phyloP scores from a whole-genome alignment of 2,888 invertebrate species.

The Ernsta delagoae region DNA sequence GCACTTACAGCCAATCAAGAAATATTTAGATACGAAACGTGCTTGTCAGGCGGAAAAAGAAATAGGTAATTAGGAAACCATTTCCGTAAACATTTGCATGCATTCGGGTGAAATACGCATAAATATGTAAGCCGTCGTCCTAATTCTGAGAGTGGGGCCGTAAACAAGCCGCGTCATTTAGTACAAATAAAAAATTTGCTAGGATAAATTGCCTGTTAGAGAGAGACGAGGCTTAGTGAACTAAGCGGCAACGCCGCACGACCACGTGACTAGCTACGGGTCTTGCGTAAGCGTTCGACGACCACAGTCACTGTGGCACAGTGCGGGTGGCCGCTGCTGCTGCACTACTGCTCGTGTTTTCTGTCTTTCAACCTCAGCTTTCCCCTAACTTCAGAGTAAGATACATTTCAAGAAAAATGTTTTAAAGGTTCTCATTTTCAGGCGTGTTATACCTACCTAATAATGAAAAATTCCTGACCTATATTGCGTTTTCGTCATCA shows the following conservation, averaged over 20 bases:
- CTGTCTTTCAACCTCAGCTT: neutral
- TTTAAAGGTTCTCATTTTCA: no score
- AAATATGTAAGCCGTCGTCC: slow-evolving; percentile 53
- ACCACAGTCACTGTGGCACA: slow-evolving; percentile 47
- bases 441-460: no score
- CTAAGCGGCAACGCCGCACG: slow-evolving; percentile 76
- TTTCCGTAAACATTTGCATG: slow-evolving; percentile 50
- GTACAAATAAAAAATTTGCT: slow-evolving; percentile 80
- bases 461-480: slow-evolving; percentile 10
- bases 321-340: slow-evolving; percentile 48
- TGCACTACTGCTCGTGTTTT: slow-evolving; percentile 52
- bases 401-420: no score
- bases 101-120: slow-evolving; percentile 46
- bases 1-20: neutral
- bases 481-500: neutral
- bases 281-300: slow-evolving; percentile 82
- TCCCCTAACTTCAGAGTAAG: no score
- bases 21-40: neutral
- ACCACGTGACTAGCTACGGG: slow-evolving; percentile 51
- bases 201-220: slow-evolving; percentile 62
- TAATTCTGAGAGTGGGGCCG: slow-evolving; percentile 72
- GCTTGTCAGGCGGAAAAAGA: neutral
- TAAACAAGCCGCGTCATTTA: slow-evolving; percentile 77
- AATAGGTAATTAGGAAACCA: slow-evolving; percentile 14
- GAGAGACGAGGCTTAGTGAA: slow-evolving; percentile 59